Conservation (phyloP, 1,140 invertebrate species). For the Ceratitis capitata region DNA sequence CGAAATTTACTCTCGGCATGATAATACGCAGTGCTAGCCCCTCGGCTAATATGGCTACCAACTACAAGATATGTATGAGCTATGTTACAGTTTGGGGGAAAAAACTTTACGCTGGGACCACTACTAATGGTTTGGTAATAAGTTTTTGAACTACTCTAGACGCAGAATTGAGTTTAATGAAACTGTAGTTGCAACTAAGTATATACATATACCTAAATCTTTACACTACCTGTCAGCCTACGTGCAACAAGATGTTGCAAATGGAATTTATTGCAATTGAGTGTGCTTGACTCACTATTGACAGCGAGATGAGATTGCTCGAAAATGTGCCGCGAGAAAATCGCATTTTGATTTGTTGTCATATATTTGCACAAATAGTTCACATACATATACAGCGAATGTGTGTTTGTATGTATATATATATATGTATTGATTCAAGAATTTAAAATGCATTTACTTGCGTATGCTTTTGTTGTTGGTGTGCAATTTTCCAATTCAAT, state of each 20-base stretch:
- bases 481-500: slow-evolving; percentile 34
- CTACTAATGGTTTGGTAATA: no score
- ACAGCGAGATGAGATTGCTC: slow-evolving; percentile 35
- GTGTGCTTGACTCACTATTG: background rate
- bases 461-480: slow-evolving; percentile 7
- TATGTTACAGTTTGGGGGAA: no score
- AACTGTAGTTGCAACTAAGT: no score
- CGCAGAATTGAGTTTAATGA: no score
- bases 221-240: background rate
- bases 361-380: background rate
- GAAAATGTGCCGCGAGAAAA: slow-evolving; percentile 44
- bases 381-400: background rate
- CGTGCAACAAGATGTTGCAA: background rate
- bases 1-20: no score
- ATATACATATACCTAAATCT: no score
- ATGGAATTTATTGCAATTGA: background rate
- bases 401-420: background rate
- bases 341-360: slow-evolving; percentile 47
- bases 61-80: no score
- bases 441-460: slow-evolving; percentile 19
- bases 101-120: no score
- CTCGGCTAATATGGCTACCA: no score
- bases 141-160: no score
- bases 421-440: background rate
- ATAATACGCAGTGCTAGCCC: no score